Evolutionary conservation across 1,140 invertebrate species (phyloP).

Genomic region (Tetramorium simillimum): DNA sequence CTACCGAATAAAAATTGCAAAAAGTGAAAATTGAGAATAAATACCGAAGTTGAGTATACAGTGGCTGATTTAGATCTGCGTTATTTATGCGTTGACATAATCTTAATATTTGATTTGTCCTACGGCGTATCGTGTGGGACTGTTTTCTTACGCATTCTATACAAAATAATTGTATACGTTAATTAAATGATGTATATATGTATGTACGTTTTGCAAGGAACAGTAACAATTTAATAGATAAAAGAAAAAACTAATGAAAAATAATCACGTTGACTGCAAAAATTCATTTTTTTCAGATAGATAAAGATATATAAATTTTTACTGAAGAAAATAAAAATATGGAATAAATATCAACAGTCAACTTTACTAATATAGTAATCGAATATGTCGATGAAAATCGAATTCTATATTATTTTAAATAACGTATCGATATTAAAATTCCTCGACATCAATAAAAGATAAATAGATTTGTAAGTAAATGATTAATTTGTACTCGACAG

Average conservation of each 20-base stretch:
- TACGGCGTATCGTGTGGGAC: too few relatives aligned
- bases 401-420: neutral
- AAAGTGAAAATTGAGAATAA: neutral
- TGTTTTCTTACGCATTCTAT: neutral
- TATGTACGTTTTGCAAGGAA: neutral
- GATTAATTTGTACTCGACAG: neutral
- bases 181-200: neutral
- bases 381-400: neutral
- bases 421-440: neutral
- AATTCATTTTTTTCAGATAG: neutral
- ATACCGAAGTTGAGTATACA: neutral
- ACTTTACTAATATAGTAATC: neutral
- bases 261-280: neutral
- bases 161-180: neutral
- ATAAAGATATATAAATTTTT: neutral
- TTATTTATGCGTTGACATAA: neutral
- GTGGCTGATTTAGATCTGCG: neutral
- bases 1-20: conserved; percentile 7
- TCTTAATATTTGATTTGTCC: neutral
- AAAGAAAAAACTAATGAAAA: neutral
- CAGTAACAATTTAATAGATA: neutral
- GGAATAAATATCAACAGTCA: neutral
- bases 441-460: neutral
- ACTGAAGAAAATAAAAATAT: neutral
- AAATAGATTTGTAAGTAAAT: neutral